Percentiles rank a stretch among this genome's conserved stretches.
Conservation (phyloP, 2,888 invertebrate species). For the Drosophila anceps region DNA sequence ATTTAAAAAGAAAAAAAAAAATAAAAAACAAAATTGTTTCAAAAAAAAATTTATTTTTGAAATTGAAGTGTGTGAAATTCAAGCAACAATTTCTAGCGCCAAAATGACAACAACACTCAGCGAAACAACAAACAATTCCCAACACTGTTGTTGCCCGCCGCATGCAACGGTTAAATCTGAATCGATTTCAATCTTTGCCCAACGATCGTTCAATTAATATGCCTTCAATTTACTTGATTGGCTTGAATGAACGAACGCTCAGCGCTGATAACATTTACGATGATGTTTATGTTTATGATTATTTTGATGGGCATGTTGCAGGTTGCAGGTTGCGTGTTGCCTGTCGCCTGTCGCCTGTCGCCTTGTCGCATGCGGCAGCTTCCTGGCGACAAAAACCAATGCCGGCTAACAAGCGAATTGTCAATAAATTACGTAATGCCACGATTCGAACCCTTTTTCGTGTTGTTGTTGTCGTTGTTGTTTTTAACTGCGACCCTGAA, state of each 20-base stretch:
- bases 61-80: slow-evolving; percentile 2
- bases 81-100: slow-evolving; percentile 20
- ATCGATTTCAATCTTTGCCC: slow-evolving; percentile 48
- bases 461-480: not conserved
- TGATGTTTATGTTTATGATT: slow-evolving; percentile 22
- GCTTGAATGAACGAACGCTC: slow-evolving; percentile 35
- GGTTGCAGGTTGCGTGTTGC: not conserved
- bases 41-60: not conserved
- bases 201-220: slow-evolving; percentile 59
- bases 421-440: slow-evolving; percentile 53
- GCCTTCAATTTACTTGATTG: slow-evolving; percentile 56
- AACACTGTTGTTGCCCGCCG: slow-evolving; percentile 18
- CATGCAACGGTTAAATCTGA: slow-evolving; percentile 48
- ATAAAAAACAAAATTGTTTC: not conserved
- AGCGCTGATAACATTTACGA: slow-evolving; percentile 20
- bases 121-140: slow-evolving; percentile 22
- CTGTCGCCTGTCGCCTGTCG: too few species aligned
- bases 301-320: slow-evolving; percentile 7
- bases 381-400: slow-evolving; percentile 27
- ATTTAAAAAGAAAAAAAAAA: not conserved
- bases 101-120: slow-evolving; percentile 29
- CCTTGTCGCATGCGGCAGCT: slow-evolving; percentile 7
- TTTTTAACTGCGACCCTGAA: slow-evolving; percentile 58
- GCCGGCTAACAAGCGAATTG: slow-evolving; percentile 38
- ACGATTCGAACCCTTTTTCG: slow-evolving; percentile 42